These are phyloP conservation scores for Coregonus ussuriensis DNA, from an alignment of 2,797 vertebrate genomes.

Conservation along the genomic window DNA sequence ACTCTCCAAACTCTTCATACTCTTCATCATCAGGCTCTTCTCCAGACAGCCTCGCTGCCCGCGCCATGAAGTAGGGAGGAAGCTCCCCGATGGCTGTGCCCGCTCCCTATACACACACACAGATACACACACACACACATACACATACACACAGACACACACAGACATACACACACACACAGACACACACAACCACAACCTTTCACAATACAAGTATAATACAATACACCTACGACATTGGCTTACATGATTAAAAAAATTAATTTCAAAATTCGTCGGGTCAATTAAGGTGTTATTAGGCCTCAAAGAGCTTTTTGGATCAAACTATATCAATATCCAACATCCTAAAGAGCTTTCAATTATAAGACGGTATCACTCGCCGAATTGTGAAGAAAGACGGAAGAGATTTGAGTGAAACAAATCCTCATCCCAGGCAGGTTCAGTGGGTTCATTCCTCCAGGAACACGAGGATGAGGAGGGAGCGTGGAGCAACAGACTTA, in stretches of 20 bases:
- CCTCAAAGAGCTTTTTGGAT: not conserved
- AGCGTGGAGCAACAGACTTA: constrained; percentile 51
- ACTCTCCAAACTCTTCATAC: constrained; percentile 98
- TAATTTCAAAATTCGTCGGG: not conserved
- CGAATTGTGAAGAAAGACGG: constrained; percentile 54
- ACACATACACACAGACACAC: not conserved
- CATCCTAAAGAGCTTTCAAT: constrained; percentile 24
- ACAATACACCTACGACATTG: not conserved
- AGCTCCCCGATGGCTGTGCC: constrained; percentile 92
- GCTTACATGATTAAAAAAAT: not conserved
- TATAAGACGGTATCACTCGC: constrained; percentile 45
- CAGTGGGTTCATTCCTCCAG: constrained; percentile 63
- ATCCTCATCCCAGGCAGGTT: constrained; percentile 61
- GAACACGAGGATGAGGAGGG: constrained; percentile 52
- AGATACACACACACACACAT: constrained; percentile 20
- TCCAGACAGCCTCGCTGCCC: constrained; percentile 93
- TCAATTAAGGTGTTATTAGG: not conserved
- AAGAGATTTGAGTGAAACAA: constrained; percentile 69
- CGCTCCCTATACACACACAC: constrained; percentile 74
- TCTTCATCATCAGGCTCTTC: constrained; percentile 96
- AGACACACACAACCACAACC: too few species aligned
- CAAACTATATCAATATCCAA: not conserved
- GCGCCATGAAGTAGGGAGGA: constrained; percentile 97
- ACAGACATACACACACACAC: not conserved
- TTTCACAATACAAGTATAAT: not conserved